Evolutionary conservation across 2,888 invertebrate species (phyloP).

Genomic region (Hirudinaria manillensis): DNA sequence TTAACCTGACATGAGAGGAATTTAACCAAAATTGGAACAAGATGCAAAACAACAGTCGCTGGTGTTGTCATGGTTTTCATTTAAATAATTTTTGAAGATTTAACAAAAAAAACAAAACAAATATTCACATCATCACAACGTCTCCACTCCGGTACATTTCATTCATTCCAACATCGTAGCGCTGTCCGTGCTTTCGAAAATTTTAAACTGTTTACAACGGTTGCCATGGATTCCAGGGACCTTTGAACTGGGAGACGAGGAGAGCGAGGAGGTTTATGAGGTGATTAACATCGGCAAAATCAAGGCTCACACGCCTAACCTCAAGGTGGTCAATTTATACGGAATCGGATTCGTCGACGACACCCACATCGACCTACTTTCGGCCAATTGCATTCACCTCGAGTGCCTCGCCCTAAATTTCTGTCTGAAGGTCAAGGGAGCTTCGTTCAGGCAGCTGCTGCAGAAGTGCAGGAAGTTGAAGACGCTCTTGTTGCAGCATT

Average conservation of each 20-base stretch:
- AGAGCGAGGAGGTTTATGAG: conserved; percentile 84
- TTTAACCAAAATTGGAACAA: too few species aligned
- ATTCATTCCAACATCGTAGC: too few species aligned
- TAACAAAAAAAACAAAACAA: too few species aligned
- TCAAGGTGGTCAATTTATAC: conserved; percentile 75
- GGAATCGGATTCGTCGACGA: conserved; percentile 98
- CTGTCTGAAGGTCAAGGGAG: conserved; percentile 87
- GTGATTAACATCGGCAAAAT: conserved; percentile 92
- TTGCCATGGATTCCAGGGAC: conserved; percentile 45
- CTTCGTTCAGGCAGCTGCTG: conserved; percentile 60
- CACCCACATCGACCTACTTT: conserved; percentile 93
- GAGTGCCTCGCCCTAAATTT: conserved; percentile 95
- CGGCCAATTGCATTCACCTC: conserved; percentile 80
- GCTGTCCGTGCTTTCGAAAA: too few species aligned
- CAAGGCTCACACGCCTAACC: conserved; percentile 58
- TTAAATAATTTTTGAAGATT: too few species aligned
- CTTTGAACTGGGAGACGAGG: conserved; percentile 65
- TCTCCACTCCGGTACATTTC: too few species aligned
- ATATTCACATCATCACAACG: too few species aligned
- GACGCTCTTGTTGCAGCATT: conserved; percentile 91
- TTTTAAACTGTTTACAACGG: too few species aligned
- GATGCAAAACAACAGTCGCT: too few species aligned
- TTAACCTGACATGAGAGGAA: too few species aligned
- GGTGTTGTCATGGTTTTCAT: too few species aligned
- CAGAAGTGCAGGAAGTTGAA: conserved; percentile 63